A percentile compares a stretch with the other conserved stretches of the same genome.
phyloP scores from a whole-genome alignment of 2,113 vertebrate species.

The Gambusia affinis region DNA sequence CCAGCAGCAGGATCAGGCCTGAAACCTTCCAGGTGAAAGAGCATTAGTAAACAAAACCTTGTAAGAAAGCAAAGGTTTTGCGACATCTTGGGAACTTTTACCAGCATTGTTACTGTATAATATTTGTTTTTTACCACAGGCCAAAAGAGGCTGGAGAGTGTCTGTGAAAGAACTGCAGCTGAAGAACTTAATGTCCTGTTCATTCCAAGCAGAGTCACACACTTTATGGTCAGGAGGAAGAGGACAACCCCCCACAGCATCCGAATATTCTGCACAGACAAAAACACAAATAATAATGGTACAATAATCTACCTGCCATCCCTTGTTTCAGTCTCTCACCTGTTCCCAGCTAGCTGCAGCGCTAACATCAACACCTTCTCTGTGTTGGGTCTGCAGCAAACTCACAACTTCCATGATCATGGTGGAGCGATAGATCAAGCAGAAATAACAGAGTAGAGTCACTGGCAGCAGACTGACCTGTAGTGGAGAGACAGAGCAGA shows the following conservation, averaged over 20 bases:
- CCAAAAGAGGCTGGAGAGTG: conserved; percentile 49
- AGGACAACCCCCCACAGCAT: conserved; percentile 69
- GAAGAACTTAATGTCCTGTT: conserved; percentile 36
- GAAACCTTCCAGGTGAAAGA: conserved; percentile 61
- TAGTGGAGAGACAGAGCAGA: conserved; percentile 11
- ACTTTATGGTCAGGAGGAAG: conserved; percentile 77
- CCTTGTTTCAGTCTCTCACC: conserved; percentile 64
- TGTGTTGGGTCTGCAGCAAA: conserved; percentile 68
- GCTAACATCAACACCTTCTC: conserved; percentile 68
- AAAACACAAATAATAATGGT: background rate
- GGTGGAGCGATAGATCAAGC: conserved; percentile 56
- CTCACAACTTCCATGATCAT: conserved; percentile 61
- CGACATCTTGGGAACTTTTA: background rate
- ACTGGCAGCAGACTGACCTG: conserved; percentile 65
- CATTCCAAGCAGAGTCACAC: conserved; percentile 51
- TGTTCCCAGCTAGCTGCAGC: conserved; percentile 71
- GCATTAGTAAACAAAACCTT: background rate
- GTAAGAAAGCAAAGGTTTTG: background rate
- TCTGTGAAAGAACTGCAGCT: conserved; percentile 23
- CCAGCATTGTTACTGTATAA: too few relatives aligned
- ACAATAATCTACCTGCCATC: background rate
- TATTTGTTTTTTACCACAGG: conserved; percentile 64
- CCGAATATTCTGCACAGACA: conserved; percentile 60
- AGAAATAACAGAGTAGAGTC: conserved; percentile 57
- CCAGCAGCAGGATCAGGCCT: conserved; percentile 62